Conservation (phyloP, 2,113 vertebrate genomes). For the Ceratotherium simum region DNA sequence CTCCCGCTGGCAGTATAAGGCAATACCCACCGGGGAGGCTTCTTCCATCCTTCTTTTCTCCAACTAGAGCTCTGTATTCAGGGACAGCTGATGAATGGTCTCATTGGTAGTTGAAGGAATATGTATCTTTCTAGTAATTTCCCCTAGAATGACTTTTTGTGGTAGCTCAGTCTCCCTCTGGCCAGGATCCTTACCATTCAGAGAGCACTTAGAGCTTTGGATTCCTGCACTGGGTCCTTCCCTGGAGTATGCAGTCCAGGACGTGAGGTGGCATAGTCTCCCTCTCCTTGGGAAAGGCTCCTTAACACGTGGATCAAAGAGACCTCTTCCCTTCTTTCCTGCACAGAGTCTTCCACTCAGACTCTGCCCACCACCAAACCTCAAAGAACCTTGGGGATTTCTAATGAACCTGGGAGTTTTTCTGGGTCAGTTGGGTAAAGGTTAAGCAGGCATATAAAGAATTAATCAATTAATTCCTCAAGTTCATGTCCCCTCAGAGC, state of each 20-base stretch:
- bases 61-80: slow-evolving; percentile 4
- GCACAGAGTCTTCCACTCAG: not conserved
- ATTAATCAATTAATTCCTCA: not conserved
- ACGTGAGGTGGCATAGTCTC: not conserved
- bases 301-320: not conserved
- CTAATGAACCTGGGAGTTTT: slow-evolving; percentile 27
- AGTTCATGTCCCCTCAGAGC: not conserved
- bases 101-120: not conserved
- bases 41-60: not conserved
- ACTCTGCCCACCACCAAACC: not conserved
- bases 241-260: not conserved
- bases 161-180: not conserved
- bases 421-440: slow-evolving; percentile 14
- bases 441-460: slow-evolving; percentile 42
- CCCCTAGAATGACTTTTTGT: not conserved
- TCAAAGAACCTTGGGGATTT: slow-evolving; percentile 24
- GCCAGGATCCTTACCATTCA: not conserved
- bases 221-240: not conserved
- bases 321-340: not conserved
- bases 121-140: not conserved
- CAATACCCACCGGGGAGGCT: not conserved
- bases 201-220: not conserved
- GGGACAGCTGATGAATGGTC: not conserved
- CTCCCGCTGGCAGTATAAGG: not conserved
- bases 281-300: not conserved